Conservation (phyloP, 2,113 vertebrate genomes). For the Alectura lathami region DNA sequence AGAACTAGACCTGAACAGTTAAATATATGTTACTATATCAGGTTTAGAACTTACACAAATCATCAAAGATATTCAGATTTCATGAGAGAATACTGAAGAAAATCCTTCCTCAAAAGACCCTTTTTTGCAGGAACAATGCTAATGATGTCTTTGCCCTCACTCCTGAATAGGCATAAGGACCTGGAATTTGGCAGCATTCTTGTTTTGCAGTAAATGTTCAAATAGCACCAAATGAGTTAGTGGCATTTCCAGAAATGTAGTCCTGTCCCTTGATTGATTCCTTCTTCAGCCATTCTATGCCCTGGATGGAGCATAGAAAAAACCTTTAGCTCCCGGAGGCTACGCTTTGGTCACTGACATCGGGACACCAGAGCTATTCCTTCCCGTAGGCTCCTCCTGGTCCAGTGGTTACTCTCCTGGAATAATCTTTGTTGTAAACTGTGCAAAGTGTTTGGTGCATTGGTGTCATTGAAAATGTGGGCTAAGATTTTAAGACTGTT, state of each 20-base stretch:
- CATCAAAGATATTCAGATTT: not conserved
- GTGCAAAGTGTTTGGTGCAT: not conserved
- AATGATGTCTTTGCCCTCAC: not conserved
- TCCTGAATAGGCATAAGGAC: not conserved
- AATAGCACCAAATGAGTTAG: not conserved
- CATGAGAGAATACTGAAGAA: not conserved
- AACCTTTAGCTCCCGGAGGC: not conserved
- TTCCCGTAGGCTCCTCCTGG: not conserved
- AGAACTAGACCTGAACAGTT: not conserved
- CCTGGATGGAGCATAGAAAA: not conserved
- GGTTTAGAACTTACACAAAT: not conserved
- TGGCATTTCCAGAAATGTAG: not conserved
- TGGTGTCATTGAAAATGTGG: not conserved
- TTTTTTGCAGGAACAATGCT: not conserved
- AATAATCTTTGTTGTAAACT: not conserved
- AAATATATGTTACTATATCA: not conserved
- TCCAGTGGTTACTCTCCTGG: not conserved
- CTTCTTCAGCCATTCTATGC: not conserved
- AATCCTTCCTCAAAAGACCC: not conserved
- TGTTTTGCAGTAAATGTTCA: not conserved
- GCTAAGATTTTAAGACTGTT: not conserved
- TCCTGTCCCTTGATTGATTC: not conserved
- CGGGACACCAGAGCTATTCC: not conserved
- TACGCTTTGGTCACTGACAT: not conserved
- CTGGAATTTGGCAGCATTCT: not conserved